Evolutionary conservation across 2,113 vertebrate genomes (phyloP).

Genomic region (Raja brachyura): DNA sequence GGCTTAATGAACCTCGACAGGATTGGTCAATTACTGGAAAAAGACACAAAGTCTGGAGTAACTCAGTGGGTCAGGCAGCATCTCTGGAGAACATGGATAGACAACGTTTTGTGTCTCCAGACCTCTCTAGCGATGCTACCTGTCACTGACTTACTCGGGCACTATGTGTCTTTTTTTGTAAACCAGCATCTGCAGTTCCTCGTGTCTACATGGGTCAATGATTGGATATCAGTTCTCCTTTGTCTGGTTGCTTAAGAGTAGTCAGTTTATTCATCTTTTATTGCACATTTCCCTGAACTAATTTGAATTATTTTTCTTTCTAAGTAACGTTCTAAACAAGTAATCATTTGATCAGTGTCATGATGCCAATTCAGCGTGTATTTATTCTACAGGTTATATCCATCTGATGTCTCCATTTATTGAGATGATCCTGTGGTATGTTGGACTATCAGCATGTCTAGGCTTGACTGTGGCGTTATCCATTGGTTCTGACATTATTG

Average conservation of each 20-base stretch:
- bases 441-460: constrained; percentile 81
- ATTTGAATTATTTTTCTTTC: background rate
- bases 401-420: constrained; percentile 91
- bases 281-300: background rate
- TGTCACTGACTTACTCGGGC: too few relatives aligned
- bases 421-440: constrained; percentile 89
- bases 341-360: background rate
- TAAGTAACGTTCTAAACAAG: background rate
- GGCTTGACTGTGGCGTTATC: constrained; percentile 84
- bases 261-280: background rate
- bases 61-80: too few relatives aligned
- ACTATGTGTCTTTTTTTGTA: too few relatives aligned
- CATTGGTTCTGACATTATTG: constrained; percentile 83
- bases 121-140: too few relatives aligned
- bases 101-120: too few relatives aligned
- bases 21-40: too few relatives aligned
- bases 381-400: constrained; percentile 73
- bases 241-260: background rate
- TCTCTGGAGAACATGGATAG: too few relatives aligned
- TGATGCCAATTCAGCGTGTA: background rate
- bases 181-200: too few relatives aligned
- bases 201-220: too few relatives aligned
- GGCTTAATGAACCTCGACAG: too few relatives aligned
- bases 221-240: too few relatives aligned
- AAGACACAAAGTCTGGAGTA: too few relatives aligned